A percentile compares a stretch with the other conserved stretches of the same genome.
Conservation (phyloP, 1,140 invertebrate species). For the Goniozus legneri region DNA sequence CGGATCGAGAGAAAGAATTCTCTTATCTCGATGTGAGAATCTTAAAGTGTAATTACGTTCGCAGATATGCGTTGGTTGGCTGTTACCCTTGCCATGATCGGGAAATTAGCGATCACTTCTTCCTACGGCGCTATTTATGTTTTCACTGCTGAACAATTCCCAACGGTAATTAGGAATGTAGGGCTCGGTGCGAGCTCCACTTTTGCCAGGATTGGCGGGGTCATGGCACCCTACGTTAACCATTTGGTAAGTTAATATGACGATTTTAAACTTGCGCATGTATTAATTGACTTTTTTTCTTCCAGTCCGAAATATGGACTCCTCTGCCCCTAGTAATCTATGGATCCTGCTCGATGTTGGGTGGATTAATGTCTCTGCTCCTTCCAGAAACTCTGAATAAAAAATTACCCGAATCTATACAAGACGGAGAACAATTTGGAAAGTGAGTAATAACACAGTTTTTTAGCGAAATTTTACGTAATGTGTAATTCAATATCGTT, state of each 20-base stretch:
- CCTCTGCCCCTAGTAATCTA: constrained; percentile 72
- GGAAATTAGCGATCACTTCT: constrained; percentile 78
- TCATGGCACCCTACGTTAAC: constrained; percentile 71
- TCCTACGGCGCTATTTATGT: constrained; percentile 79
- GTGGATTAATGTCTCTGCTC: constrained; percentile 65
- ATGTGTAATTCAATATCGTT: too few species aligned
- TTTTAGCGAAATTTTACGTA: too few species aligned
- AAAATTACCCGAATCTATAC: constrained; percentile 71
- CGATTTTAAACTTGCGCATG: neutral
- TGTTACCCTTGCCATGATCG: constrained; percentile 71
- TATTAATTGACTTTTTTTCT: neutral
- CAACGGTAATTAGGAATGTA: constrained; percentile 77
- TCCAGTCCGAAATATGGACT: constrained; percentile 58
- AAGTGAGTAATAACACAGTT: constrained; percentile 54
- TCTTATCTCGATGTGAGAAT: constrained; percentile 5
- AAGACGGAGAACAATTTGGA: constrained; percentile 70
- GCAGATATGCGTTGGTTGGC: constrained; percentile 61
- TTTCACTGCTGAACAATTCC: constrained; percentile 80
- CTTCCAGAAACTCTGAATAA: constrained; percentile 75
- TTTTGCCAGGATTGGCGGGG: constrained; percentile 72
- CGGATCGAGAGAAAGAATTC: neutral
- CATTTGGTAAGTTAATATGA: constrained; percentile 52
- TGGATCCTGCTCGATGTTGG: constrained; percentile 62
- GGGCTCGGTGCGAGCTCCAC: constrained; percentile 75
- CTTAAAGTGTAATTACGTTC: constrained; percentile 27